Conservation (phyloP, 2,888 invertebrate genomes). For the Drosophila fungiperda region DNA sequence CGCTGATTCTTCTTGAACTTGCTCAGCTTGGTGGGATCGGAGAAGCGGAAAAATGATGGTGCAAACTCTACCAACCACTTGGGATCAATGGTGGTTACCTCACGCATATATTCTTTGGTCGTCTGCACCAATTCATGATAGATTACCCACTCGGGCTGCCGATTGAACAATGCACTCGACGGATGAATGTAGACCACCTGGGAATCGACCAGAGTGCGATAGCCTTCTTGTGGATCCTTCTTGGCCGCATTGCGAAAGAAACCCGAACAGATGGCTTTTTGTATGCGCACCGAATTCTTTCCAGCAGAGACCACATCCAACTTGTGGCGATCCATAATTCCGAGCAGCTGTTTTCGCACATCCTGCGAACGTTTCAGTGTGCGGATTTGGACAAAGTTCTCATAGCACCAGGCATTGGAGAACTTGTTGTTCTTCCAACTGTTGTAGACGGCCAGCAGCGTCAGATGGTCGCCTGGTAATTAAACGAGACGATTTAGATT, state of each 20-base stretch:
- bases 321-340: slow-evolving; percentile 99
- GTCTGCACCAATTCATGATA: slow-evolving; percentile 99
- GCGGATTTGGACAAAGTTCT: slow-evolving; percentile 99
- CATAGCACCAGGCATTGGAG: slow-evolving; percentile 99
- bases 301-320: slow-evolving; percentile 98
- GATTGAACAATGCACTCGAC: slow-evolving; percentile 97
- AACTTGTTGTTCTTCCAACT: slow-evolving; percentile 99
- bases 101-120: slow-evolving; percentile 99
- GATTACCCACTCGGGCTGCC: slow-evolving; percentile 99
- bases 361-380: slow-evolving; percentile 99
- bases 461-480: slow-evolving; percentile 93
- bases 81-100: slow-evolving; percentile 98
- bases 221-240: slow-evolving; percentile 99
- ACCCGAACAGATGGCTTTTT: slow-evolving; percentile 99
- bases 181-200: slow-evolving; percentile 99
- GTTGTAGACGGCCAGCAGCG: slow-evolving; percentile 98
- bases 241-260: slow-evolving; percentile 99
- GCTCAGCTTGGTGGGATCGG: slow-evolving; percentile 98
- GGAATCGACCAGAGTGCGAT: slow-evolving; percentile 98
- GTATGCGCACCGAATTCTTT: slow-evolving; percentile 96
- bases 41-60: slow-evolving; percentile 99
- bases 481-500: background rate
- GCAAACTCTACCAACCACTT: slow-evolving; percentile 99
- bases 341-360: slow-evolving; percentile 97
- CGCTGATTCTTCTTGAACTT: slow-evolving; percentile 99